Conservation (phyloP, 92 coral and sea anemone genomes). For the Porites lobata region DNA sequence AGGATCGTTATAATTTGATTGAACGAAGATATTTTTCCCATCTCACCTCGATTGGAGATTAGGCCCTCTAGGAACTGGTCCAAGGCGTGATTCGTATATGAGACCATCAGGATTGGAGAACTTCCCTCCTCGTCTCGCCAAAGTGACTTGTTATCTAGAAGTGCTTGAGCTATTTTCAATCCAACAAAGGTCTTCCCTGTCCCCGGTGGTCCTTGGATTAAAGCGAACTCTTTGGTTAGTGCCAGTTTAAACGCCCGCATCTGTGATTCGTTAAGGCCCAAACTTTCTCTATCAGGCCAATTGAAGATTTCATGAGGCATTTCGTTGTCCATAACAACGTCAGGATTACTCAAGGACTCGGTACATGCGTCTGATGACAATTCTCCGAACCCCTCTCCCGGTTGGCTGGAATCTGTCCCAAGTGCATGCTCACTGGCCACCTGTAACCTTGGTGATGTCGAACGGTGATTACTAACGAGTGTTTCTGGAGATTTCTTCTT, state of each 20-base stretch:
- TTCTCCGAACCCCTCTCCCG: not conserved
- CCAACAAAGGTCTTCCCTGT: conserved; percentile 98
- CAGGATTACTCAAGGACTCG: not conserved
- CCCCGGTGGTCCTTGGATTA: conserved; percentile 98
- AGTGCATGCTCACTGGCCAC: not conserved
- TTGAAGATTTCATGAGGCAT: conserved; percentile 29
- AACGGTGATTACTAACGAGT: not conserved
- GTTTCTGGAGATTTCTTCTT: not conserved
- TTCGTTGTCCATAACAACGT: conserved; percentile 10
- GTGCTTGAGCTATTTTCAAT: conserved; percentile 85
- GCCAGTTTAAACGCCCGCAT: conserved; percentile 88
- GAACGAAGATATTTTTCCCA: too few relatives aligned
- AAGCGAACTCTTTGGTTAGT: conserved; percentile 83
- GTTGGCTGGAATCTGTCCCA: not conserved
- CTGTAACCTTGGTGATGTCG: not conserved
- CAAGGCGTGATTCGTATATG: conserved; percentile 94
- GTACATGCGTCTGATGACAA: not conserved
- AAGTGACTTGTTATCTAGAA: conserved; percentile 65
- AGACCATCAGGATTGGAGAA: conserved; percentile 86
- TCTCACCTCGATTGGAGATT: conserved; percentile 40
- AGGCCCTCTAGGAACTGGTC: conserved; percentile 95
- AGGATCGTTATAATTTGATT: too few relatives aligned
- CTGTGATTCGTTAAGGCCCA: conserved; percentile 92
- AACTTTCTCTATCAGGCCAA: conserved; percentile 87
- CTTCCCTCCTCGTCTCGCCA: conserved; percentile 48